These are phyloP conservation scores for Acrocephalus arundinaceus DNA, from an alignment of 2,113 vertebrate species.

Conservation along the genomic window DNA sequence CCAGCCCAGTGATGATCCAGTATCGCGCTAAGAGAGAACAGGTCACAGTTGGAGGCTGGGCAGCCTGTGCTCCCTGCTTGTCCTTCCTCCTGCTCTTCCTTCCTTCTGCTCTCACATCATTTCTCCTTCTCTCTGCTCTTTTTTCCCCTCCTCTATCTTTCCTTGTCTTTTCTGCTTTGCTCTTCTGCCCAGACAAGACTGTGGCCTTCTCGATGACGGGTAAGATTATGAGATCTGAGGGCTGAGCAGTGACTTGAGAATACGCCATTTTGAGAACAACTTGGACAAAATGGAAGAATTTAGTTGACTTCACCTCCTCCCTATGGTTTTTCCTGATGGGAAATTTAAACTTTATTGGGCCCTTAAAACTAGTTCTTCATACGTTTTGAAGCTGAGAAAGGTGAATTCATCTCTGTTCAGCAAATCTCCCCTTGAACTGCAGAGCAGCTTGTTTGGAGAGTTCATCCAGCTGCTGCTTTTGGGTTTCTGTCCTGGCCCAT, in stretches of 20 bases:
- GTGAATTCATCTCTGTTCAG: background rate
- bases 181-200: slow-evolving; percentile 62
- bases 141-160: background rate
- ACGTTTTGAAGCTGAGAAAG: background rate
- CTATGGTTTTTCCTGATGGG: background rate
- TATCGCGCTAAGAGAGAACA: slow-evolving; percentile 74
- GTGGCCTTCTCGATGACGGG: slow-evolving; percentile 70
- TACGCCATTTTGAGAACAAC: background rate
- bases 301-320: background rate
- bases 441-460: background rate
- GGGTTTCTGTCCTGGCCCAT: background rate
- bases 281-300: background rate
- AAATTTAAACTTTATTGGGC: background rate
- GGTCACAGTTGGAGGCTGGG: slow-evolving; percentile 55
- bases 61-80: slow-evolving; percentile 37
- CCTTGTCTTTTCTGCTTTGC: slow-evolving; percentile 22
- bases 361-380: background rate
- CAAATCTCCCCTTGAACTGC: background rate
- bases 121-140: background rate
- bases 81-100: background rate
- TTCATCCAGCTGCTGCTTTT: background rate
- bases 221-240: slow-evolving; percentile 79
- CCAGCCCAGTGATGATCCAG: slow-evolving; percentile 70
- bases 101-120: background rate
- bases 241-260: background rate